phyloP scores from a whole-genome alignment of 2,797 vertebrate genomes.

The Enteromius radiatus region DNA sequence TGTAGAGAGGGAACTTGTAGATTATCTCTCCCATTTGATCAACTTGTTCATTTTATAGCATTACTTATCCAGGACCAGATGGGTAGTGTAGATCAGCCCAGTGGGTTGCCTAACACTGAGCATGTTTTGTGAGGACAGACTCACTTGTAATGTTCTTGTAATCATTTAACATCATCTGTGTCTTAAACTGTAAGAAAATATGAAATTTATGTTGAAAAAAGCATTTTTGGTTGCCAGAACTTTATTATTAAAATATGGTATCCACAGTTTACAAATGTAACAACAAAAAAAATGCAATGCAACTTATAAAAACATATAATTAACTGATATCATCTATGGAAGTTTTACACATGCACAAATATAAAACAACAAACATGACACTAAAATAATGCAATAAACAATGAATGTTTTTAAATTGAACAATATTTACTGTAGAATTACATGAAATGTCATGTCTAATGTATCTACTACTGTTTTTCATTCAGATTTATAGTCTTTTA shows the following conservation, averaged over 20 bases:
- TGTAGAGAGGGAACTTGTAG: not conserved
- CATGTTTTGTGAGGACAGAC: not conserved
- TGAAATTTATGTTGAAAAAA: not conserved
- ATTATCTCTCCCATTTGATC: slow-evolving; percentile 17
- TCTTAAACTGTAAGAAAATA: not conserved
- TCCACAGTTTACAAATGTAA: not conserved
- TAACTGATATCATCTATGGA: not conserved
- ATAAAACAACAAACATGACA: not conserved
- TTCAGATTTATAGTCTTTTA: too few species aligned
- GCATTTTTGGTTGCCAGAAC: not conserved
- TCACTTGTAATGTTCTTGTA: slow-evolving; percentile 11
- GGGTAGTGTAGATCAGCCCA: slow-evolving; percentile 32
- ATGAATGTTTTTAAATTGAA: too few species aligned
- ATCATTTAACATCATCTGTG: slow-evolving; percentile 13
- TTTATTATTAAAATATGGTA: not conserved
- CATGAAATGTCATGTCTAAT: not conserved
- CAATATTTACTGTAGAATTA: not conserved
- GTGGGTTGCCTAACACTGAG: slow-evolving; percentile 25
- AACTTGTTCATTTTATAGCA: slow-evolving; percentile 28
- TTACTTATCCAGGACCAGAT: slow-evolving; percentile 21
- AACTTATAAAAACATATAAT: not conserved
- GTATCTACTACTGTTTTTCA: not conserved
- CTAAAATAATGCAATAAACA: not conserved
- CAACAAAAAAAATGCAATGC: not conserved
- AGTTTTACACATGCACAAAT: not conserved